Evolutionary conservation across 2,797 vertebrate species (phyloP), one percentile per base, ranked within the genome.

Genomic region (Microcaecilia unicolor): DNA sequence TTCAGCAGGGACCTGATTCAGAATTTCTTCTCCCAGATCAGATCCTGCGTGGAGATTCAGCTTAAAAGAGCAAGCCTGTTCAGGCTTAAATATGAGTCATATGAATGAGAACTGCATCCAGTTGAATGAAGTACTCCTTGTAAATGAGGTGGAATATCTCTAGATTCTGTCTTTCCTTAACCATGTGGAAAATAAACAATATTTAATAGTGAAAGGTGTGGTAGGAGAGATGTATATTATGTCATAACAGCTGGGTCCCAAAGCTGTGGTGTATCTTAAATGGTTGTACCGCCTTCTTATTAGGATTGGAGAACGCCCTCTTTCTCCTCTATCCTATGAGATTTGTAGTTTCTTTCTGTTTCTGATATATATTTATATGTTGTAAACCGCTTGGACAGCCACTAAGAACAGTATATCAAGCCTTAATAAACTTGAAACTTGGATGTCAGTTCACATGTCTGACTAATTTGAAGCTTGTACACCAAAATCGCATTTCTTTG

Each of bases 211-310:
- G 54, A 58, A 39, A 64, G 49, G 45, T 39, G 10, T 18, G 47
- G 54, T 14, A 37, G 39, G 47, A 34, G 41, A 35, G 50, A 49
- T 37, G 27, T 31, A 41, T n/a, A n/a, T 53, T 48, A 4, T 48
- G 48, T 60, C 57, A 70, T 70, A 63, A 64, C 57, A 64, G 57
- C 58, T 55, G n/a, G n/a, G n/a, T n/a, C n/a, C n/a, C n/a, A n/a
- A n/a, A n/a, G n/a, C n/a, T n/a, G n/a, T n/a, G n/a, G n/a, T n/a
- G 28, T 46, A 66, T 46, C 50, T 35, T 44, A 49, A 52, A 43
- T 44, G 55, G 60, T 55, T 58, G 51, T 37, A 47, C 62, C 54
- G 53, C 48, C 50, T 61, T 55, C 17, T 55, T n/a, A n/a, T n/a
- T n/a, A n/a, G n/a, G n/a, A n/a, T n/a, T n/a, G n/a, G n/a, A n/a